A percentile compares a stretch with the other conserved stretches of the same genome.
Conservation (phyloP, 2,888 invertebrate species). For the Mystacides longicornis region DNA sequence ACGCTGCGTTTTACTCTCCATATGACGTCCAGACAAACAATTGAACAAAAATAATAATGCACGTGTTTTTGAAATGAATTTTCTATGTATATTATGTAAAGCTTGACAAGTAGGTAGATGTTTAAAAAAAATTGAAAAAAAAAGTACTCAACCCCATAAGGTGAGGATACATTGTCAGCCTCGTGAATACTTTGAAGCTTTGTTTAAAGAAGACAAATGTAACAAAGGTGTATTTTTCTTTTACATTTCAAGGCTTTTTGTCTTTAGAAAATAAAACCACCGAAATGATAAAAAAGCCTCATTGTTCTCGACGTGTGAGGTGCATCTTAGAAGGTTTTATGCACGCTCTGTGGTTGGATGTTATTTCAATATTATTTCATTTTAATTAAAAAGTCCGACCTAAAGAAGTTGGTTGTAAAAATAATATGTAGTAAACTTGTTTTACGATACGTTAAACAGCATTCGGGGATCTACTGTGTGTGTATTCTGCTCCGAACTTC, state of each 20-base stretch:
- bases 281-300: constrained; percentile 1
- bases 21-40: background rate
- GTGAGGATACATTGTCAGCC: background rate
- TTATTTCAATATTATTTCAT: too few relatives aligned
- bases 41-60: background rate
- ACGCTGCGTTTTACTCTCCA: background rate
- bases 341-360: background rate
- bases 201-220: constrained; percentile 2
- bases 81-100: too few relatives aligned
- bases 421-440: background rate
- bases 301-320: constrained; percentile 9
- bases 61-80: too few relatives aligned
- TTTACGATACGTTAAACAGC: too few relatives aligned
- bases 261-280: constrained; percentile 6
- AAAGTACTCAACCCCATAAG: background rate
- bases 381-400: background rate
- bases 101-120: too few relatives aligned
- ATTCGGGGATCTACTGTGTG: too few relatives aligned
- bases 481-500: too few relatives aligned
- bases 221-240: constrained; percentile 7
- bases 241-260: constrained; percentile 6
- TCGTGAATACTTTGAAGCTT: background rate
- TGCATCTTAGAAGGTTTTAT: background rate
- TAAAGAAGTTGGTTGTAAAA: background rate
- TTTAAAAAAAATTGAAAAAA: background rate